These are phyloP conservation scores for Gastracanthus pulcherrimus DNA, from an alignment of 2,888 invertebrate genomes.

Conservation along the genomic window DNA sequence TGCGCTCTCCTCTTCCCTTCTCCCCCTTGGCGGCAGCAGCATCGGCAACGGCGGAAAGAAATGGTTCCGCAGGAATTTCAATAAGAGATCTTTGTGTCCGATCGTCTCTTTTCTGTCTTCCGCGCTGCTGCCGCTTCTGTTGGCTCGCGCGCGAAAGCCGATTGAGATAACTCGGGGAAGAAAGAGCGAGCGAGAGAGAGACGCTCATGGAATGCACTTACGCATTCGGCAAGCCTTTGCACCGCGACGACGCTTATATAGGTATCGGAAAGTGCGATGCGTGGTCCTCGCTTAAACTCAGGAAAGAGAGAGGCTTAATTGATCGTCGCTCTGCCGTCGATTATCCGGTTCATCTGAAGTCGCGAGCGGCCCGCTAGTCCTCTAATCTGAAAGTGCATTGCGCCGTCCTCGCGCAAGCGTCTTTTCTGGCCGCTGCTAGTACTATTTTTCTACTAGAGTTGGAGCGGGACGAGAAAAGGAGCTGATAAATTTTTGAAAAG, in stretches of 20 bases:
- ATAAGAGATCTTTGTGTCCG: conserved; percentile 65
- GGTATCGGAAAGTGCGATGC: conserved; percentile 45
- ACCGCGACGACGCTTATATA: conserved; percentile 18
- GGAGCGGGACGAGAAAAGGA: neutral
- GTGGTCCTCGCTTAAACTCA: neutral
- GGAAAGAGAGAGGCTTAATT: conserved; percentile 60
- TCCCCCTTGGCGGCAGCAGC: conserved; percentile 25
- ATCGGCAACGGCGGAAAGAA: conserved; percentile 56
- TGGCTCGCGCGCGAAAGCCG: conserved; percentile 48
- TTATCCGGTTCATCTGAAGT: conserved; percentile 62
- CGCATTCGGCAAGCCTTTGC: conserved; percentile 57
- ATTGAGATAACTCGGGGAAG: conserved; percentile 66
- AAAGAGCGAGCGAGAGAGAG: conserved; percentile 30
- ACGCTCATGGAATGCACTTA: conserved; percentile 66
- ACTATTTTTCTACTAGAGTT: neutral
- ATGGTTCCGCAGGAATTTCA: conserved; percentile 64
- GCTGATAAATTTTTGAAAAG: conserved; percentile 50
- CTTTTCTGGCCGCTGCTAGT: neutral
- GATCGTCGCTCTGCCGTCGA: conserved; percentile 61
- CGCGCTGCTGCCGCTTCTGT: conserved; percentile 4
- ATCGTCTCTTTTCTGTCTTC: conserved; percentile 64
- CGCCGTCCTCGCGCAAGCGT: neutral
- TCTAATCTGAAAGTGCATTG: conserved; percentile 48
- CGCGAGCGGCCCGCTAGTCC: neutral
- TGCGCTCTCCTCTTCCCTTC: conserved; percentile 51